These are phyloP conservation scores for Mythimna albipuncta DNA, from an alignment of 2,888 invertebrate species.

Conservation along the genomic window DNA sequence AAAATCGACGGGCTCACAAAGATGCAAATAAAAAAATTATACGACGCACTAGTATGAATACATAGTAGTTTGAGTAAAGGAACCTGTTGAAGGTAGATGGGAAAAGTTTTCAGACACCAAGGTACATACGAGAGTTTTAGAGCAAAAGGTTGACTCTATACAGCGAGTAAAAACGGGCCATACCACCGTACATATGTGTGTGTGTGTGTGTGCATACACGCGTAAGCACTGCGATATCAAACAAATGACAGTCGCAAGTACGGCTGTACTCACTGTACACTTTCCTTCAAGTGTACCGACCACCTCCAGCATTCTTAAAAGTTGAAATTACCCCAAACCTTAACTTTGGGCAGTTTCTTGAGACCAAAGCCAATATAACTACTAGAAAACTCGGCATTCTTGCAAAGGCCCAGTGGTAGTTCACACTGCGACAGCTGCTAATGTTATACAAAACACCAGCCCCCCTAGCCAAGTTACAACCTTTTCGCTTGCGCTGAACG, in stretches of 20 bases:
- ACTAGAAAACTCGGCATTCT: no score
- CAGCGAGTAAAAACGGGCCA: background rate
- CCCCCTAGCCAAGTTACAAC: no score
- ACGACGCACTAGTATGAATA: slow-evolving; percentile 52
- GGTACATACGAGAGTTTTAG: background rate
- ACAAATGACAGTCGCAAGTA: background rate
- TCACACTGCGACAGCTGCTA: no score
- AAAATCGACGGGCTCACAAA: slow-evolving; percentile 30
- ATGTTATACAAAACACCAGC: no score
- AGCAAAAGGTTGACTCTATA: background rate
- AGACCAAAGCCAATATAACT: no score
- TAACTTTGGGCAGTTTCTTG: no score
- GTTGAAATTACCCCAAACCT: no score
- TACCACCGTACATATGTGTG: background rate
- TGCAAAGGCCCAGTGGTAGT: no score
- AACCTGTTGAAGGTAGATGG: slow-evolving; percentile 63
- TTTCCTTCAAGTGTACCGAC: no score
- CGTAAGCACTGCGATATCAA: no score
- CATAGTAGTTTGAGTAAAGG: slow-evolving; percentile 58
- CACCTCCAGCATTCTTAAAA: no score
- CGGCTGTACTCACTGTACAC: background rate
- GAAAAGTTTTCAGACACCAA: slow-evolving; percentile 51
- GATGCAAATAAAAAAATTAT: slow-evolving; percentile 44
- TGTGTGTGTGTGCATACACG: background rate
- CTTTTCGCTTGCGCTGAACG: no score